Conservation (phyloP, 2,888 invertebrate species). For the Trichogramma dendrolimi region DNA sequence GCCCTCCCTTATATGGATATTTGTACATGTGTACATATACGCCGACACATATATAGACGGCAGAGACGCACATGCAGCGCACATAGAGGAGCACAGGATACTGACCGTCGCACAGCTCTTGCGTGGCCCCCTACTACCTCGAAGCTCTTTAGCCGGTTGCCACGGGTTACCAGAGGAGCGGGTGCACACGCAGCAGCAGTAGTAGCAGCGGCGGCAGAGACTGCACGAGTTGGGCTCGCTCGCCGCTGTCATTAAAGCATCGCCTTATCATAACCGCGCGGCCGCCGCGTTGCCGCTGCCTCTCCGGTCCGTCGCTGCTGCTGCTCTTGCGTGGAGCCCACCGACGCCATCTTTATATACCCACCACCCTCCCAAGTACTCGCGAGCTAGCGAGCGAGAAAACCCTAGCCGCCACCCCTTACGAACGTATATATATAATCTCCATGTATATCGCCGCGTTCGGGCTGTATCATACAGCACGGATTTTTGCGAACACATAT, state of each 20-base stretch:
- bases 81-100: too few species aligned
- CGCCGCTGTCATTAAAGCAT: conserved; percentile 52
- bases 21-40: too few species aligned
- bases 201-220: conserved; percentile 41
- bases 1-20: too few species aligned
- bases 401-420: too few species aligned
- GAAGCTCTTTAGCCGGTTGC: conserved; percentile 49
- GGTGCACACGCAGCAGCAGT: conserved; percentile 49
- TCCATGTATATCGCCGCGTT: too few species aligned
- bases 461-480: too few species aligned
- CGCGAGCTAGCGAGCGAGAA: too few species aligned
- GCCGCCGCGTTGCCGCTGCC: conserved; percentile 6
- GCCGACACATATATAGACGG: too few species aligned
- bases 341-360: conserved; percentile 11
- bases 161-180: conserved; percentile 38
- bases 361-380: not conserved
- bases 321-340: conserved; percentile 10
- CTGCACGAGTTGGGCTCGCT: too few species aligned
- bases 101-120: conserved; percentile 51
- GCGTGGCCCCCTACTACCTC: conserved; percentile 34
- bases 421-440: too few species aligned
- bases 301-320: not conserved
- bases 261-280: conserved; percentile 53
- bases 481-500: too few species aligned
- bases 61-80: too few species aligned